Conservation (phyloP, 2,888 invertebrate species). For the Syrphus vitripennis region DNA sequence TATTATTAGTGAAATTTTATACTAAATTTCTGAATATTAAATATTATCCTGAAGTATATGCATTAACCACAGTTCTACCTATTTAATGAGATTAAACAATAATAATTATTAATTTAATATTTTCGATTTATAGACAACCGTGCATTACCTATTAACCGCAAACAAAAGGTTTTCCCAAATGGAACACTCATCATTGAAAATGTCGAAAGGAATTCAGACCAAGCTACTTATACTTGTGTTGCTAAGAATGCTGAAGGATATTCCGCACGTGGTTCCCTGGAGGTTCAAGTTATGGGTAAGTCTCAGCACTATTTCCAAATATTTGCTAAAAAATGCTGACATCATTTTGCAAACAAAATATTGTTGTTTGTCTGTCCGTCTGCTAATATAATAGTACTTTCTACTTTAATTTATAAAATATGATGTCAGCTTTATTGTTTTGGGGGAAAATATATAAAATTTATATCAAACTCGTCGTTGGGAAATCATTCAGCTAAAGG, state of each 20-base stretch:
- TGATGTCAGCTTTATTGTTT: constrained; percentile 44
- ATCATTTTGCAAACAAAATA: constrained; percentile 30
- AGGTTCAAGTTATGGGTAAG: constrained; percentile 99
- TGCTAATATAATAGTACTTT: not conserved
- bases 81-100: too few species aligned
- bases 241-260: constrained; percentile 96
- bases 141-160: constrained; percentile 94
- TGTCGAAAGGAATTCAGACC: constrained; percentile 94
- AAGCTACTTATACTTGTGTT: constrained; percentile 96
- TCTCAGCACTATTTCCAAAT: constrained; percentile 73
- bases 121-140: constrained; percentile 84
- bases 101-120: too few species aligned
- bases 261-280: constrained; percentile 92
- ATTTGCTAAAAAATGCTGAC: constrained; percentile 26
- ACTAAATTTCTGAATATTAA: too few species aligned
- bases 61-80: too few species aligned
- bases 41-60: too few species aligned
- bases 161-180: constrained; percentile 96
- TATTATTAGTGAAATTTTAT: too few species aligned
- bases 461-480: constrained; percentile 31
- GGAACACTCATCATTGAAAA: constrained; percentile 96
- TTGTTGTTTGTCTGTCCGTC: constrained; percentile 55
- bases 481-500: constrained; percentile 34
- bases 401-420: not conserved
- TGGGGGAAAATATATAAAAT: not conserved